phyloP scores from a whole-genome alignment of 2,797 vertebrate genomes.

The Neoniphon sammara region DNA sequence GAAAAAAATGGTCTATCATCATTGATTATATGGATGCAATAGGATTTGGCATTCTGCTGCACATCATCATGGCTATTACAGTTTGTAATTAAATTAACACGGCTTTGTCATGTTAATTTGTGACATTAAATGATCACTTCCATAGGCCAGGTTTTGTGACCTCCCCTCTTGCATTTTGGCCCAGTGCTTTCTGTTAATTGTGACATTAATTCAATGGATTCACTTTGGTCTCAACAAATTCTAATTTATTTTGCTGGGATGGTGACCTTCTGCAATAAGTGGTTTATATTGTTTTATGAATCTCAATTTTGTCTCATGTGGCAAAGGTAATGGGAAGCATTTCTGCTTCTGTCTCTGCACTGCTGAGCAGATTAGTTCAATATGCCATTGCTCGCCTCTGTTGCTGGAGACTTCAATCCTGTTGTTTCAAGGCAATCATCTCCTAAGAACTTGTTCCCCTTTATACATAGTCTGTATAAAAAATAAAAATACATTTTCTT shows the following conservation, averaged over 20 bases:
- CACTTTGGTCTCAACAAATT: neutral
- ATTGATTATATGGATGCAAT: too few relatives aligned
- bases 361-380: slow-evolving; percentile 27
- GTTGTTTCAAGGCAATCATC: slow-evolving; percentile 5
- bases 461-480: neutral
- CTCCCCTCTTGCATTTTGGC: too few relatives aligned
- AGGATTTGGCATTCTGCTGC: too few relatives aligned
- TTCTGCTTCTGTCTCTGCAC: slow-evolving; percentile 17
- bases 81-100: too few relatives aligned
- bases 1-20: too few relatives aligned
- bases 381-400: slow-evolving; percentile 18
- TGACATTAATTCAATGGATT: too few relatives aligned
- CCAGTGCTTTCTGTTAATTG: too few relatives aligned
- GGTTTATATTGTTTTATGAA: slow-evolving; percentile 27
- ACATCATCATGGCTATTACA: too few relatives aligned
- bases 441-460: neutral
- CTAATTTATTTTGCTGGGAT: slow-evolving; percentile 20
- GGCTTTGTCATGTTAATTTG: too few relatives aligned
- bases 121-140: too few relatives aligned
- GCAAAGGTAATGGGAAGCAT: slow-evolving; percentile 8
- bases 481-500: neutral
- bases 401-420: slow-evolving; percentile 3
- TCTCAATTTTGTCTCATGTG: slow-evolving; percentile 9
- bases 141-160: too few relatives aligned
- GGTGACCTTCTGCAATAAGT: slow-evolving; percentile 19